Base-by-base conservation (phyloP, 2,888 invertebrate species). In the Shargacucullia verbasci region DNA sequence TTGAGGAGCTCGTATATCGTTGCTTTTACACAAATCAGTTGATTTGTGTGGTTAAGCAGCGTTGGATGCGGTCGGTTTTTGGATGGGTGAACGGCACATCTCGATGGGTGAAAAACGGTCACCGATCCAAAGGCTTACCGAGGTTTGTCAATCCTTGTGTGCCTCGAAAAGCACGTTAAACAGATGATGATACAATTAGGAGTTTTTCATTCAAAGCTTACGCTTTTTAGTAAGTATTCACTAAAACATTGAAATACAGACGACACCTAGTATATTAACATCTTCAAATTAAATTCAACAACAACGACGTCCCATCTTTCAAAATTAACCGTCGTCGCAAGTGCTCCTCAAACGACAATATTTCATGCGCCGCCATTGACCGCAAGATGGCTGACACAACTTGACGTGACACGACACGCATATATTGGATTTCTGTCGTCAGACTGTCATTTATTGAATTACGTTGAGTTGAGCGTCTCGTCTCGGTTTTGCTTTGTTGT, bases 361-460 rank as follows among this genome's bases (percentile, higher is more conserved):
- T 75, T 67, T 75, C 75, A 70, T 50, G 52, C 61, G 59, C 34
- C 52, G 45, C 54, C 58, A 38, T 48, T 76, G 76, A 76, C 78
- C 76, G 67, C 76, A 78, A 70, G 66, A 62, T 65, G 62, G 61
- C 57, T 66, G 45, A 45, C 63, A 56, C 70, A 61, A 72, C 15
- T 43, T 75, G 77, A 78, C 77, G 73, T 81, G 85, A 81, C 81
- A 68, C 69, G 80, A 77, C 80, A 77, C 73, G 76, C 71, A 71
- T 75, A 80, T 85, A 86, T 86, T 85, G 84, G 80, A 85, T 84
- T 82, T 81, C 73, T 78, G 78, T 73, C 78, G 73, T 71, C 76
- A 72, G 52, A 61, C 67, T 79, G 83, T 76, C 84, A 77, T 65
- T 76, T 79, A 79, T 80, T 76, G 81, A 74, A 77, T 76, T 71